Conservation (phyloP, 1,140 invertebrate species). For the Whitmania pigra region DNA sequence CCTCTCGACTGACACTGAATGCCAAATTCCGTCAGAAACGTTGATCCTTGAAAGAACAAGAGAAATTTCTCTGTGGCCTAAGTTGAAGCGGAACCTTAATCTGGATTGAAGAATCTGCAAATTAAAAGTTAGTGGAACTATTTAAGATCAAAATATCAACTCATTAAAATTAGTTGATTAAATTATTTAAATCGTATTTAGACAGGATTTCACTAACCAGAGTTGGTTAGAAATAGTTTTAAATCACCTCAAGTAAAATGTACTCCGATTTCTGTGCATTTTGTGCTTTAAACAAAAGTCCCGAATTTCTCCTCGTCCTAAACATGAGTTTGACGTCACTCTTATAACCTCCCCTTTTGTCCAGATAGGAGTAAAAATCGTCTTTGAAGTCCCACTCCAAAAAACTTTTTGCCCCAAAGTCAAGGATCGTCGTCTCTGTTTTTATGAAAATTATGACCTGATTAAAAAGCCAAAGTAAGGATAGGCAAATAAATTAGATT, state of each 20-base stretch:
- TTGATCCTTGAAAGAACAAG: slow-evolving; percentile 75
- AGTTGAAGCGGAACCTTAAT: slow-evolving; percentile 58
- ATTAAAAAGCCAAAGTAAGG: slow-evolving; percentile 11
- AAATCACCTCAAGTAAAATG: slow-evolving; percentile 68
- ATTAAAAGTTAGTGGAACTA: neutral
- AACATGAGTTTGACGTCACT: slow-evolving; percentile 78
- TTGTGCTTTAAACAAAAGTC: slow-evolving; percentile 49
- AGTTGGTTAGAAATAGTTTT: too few species aligned
- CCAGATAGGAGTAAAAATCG: slow-evolving; percentile 48
- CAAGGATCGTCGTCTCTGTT: slow-evolving; percentile 49
- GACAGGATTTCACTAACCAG: too few species aligned
- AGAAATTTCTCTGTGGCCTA: slow-evolving; percentile 77
- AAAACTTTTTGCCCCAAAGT: slow-evolving; percentile 80
- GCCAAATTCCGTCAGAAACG: slow-evolving; percentile 93
- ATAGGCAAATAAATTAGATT: neutral
- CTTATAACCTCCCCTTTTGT: slow-evolving; percentile 22
- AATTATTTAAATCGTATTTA: neutral
- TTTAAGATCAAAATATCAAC: too few species aligned
- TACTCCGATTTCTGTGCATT: slow-evolving; percentile 72
- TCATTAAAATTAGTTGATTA: slow-evolving; percentile 14
- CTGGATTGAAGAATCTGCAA: slow-evolving; percentile 68
- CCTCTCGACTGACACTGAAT: slow-evolving; percentile 62
- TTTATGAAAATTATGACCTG: neutral
- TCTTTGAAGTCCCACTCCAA: slow-evolving; percentile 76
- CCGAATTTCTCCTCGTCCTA: slow-evolving; percentile 77